Conservation (phyloP, 2,888 invertebrate species). For the Melanostoma mellinum region DNA sequence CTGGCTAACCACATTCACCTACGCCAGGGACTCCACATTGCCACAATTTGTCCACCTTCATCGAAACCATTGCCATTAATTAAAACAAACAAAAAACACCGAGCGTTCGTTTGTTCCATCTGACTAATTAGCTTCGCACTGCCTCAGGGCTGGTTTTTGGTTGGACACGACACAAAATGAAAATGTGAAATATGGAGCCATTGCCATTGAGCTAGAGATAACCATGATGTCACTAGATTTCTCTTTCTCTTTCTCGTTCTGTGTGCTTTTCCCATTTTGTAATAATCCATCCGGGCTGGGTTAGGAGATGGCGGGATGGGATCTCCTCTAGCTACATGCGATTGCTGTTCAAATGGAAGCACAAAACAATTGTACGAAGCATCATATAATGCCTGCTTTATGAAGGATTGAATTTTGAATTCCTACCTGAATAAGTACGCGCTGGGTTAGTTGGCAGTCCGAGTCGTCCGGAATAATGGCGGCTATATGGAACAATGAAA, state of each 20-base stretch:
- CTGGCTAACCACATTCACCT: slow-evolving; percentile 66
- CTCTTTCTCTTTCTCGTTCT: not conserved
- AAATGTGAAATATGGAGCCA: slow-evolving; percentile 60
- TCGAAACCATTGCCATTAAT: slow-evolving; percentile 68
- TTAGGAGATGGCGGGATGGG: not conserved
- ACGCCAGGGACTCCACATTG: slow-evolving; percentile 58
- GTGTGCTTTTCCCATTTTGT: slow-evolving; percentile 49
- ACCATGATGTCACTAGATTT: slow-evolving; percentile 66
- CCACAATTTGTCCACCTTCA: slow-evolving; percentile 68
- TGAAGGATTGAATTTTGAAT: slow-evolving; percentile 61
- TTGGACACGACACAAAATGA: slow-evolving; percentile 53
- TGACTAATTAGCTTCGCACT: slow-evolving; percentile 59
- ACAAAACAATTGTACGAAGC: slow-evolving; percentile 54
- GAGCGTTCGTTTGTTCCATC: slow-evolving; percentile 35
- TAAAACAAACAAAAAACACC: slow-evolving; percentile 45
- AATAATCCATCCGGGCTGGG: slow-evolving; percentile 40
- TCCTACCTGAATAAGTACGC: slow-evolving; percentile 62
- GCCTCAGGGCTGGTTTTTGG: slow-evolving; percentile 48
- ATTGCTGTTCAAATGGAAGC: slow-evolving; percentile 8
- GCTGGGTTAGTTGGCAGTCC: slow-evolving; percentile 40
- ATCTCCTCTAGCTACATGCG: slow-evolving; percentile 32
- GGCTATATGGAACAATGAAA: slow-evolving; percentile 58
- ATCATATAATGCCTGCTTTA: slow-evolving; percentile 13
- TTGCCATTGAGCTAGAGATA: slow-evolving; percentile 58
- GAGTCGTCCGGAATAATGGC: slow-evolving; percentile 49